A percentile compares a stretch with the other conserved stretches of the same genome.
phyloP scores from a whole-genome alignment of 1,140 invertebrate species.

The Hetaerina americana region DNA sequence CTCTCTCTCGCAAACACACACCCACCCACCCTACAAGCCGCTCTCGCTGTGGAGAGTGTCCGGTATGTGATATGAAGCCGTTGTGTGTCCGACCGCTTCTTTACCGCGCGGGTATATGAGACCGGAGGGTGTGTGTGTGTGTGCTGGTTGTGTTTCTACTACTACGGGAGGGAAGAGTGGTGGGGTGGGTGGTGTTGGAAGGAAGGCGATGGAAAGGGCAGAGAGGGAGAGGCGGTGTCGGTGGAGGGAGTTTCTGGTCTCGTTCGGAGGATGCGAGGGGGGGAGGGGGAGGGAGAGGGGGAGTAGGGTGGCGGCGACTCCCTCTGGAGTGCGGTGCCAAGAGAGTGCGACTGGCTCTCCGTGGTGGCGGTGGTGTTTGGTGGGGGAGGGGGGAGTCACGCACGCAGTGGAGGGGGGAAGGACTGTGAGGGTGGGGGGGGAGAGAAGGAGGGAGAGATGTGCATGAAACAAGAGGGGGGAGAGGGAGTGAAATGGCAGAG shows the following conservation, averaged over 20 bases:
- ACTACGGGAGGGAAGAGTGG: not conserved
- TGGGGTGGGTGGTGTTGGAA: not conserved
- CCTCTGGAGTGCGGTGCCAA: not conserved
- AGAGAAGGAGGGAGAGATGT: not conserved
- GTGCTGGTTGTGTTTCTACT: not conserved
- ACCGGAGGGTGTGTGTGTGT: not conserved
- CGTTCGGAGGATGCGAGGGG: not conserved
- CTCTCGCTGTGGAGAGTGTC: not conserved
- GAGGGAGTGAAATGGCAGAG: not conserved
- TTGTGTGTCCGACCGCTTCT: not conserved
- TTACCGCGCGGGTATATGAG: not conserved
- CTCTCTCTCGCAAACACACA: too few relatives aligned
- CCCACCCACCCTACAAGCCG: too few relatives aligned
- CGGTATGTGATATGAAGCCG: not conserved
- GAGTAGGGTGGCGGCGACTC: too few relatives aligned
- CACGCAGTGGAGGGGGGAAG: not conserved
- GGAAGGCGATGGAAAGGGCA: too few relatives aligned
- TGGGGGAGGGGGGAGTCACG: not conserved
- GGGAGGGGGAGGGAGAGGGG: too few relatives aligned
- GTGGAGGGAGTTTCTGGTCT: not conserved
- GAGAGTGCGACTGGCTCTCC: not conserved
- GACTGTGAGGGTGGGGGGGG: not conserved
- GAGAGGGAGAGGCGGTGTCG: not conserved
- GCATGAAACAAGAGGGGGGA: not conserved
- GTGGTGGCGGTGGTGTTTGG: not conserved